Conservation (phyloP, 2,888 invertebrate species). For the Anarsia innoxiella region DNA sequence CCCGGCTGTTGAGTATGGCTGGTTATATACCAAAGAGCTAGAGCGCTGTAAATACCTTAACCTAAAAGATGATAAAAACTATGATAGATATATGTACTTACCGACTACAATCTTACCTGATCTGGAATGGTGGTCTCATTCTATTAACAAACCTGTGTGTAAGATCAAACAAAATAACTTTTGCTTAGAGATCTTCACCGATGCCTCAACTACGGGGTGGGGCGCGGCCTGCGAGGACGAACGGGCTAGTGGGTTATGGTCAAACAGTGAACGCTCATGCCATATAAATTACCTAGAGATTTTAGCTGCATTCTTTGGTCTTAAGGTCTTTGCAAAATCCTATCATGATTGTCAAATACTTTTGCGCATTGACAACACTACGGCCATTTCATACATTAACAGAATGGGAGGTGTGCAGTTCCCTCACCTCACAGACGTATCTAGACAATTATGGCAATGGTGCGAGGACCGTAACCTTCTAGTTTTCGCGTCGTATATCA, state of each 20-base stretch:
- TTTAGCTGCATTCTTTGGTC: conserved; percentile 18
- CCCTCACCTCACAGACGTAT: conserved; percentile 10
- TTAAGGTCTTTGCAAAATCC: conserved; percentile 23
- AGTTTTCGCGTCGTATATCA: conserved; percentile 4
- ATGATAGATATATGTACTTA: conserved; percentile 16
- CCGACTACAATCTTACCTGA: conserved; percentile 12
- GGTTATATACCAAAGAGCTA: too few relatives aligned
- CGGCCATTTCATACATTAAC: conserved; percentile 14
- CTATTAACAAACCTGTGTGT: conserved; percentile 10
- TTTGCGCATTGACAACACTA: not conserved
- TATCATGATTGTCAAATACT: too few relatives aligned
- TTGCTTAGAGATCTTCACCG: conserved; percentile 22
- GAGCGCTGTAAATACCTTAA: too few relatives aligned
- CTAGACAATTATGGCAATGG: conserved; percentile 16
- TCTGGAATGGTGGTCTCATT: conserved; percentile 20
- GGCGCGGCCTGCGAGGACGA: conserved; percentile 18
- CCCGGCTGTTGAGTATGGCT: too few relatives aligned
- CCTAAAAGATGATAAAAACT: conserved; percentile 8
- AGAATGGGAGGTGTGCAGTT: conserved; percentile 16
- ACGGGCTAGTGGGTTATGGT: conserved; percentile 22
- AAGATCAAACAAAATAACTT: conserved; percentile 14
- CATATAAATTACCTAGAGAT: conserved; percentile 25
- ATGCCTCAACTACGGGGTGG: conserved; percentile 23
- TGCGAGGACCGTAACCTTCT: conserved; percentile 10
- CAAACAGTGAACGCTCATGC: conserved; percentile 13